Evolutionary conservation across 2,888 invertebrate species (phyloP).

Genomic region (Plusia festucae): DNA sequence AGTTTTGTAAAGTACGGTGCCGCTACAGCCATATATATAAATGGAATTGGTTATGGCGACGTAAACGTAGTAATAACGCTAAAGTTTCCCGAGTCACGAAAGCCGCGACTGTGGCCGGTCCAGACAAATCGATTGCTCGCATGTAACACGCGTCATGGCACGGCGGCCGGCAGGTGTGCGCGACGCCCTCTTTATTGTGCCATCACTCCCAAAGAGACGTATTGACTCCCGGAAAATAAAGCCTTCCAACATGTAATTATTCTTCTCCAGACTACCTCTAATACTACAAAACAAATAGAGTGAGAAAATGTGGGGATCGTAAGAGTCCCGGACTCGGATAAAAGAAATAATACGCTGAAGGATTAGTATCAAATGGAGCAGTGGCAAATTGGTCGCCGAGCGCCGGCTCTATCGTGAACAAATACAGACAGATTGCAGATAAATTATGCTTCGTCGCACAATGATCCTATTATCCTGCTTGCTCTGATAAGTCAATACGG

Average conservation of each 20-base stretch:
- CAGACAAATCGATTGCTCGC: conserved; percentile 85
- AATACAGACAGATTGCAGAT: conserved; percentile 63
- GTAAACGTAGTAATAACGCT: conserved; percentile 77
- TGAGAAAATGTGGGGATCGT: conserved; percentile 54
- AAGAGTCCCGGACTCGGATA: conserved; percentile 49
- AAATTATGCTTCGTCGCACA: conserved; percentile 66
- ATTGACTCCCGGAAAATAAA: conserved; percentile 66
- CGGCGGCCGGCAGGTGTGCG: conserved; percentile 73
- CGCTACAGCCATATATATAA: conserved; percentile 69
- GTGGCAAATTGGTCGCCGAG: conserved; percentile 60
- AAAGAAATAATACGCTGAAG: conserved; percentile 65
- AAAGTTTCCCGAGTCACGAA: conserved; percentile 80
- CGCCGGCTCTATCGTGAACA: conserved; percentile 56
- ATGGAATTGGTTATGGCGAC: conserved; percentile 76
- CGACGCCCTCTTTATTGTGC: conserved; percentile 71
- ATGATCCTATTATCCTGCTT: conserved; percentile 68
- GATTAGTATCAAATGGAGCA: conserved; percentile 67
- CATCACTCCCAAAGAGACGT: conserved; percentile 63
- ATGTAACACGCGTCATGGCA: conserved; percentile 70
- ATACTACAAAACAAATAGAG: conserved; percentile 57
- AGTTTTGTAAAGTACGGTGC: conserved; percentile 69
- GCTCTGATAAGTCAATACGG: conserved; percentile 64
- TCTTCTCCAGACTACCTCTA: conserved; percentile 58
- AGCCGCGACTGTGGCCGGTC: conserved; percentile 67
- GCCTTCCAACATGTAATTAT: conserved; percentile 62